phyloP scores from a whole-genome alignment of 2,113 vertebrate genomes.

The Meles meles region DNA sequence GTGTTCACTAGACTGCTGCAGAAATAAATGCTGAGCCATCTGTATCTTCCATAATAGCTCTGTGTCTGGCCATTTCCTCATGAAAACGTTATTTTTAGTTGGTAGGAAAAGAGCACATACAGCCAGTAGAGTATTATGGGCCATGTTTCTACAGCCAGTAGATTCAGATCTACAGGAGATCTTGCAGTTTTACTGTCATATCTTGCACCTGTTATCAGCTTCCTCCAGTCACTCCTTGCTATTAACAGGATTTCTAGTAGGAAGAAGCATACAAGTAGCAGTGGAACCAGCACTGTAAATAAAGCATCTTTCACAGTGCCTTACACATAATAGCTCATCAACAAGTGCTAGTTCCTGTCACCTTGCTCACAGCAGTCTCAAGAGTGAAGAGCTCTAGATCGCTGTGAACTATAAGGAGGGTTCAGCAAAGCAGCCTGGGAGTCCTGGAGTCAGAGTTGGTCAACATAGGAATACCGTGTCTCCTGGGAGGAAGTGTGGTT shows the following conservation, averaged over 20 bases:
- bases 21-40: slow-evolving; percentile 16
- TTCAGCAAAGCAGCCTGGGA: not conserved
- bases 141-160: not conserved
- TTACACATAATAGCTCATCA: not conserved
- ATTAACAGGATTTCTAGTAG: not conserved
- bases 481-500: not conserved
- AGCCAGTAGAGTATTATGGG: not conserved
- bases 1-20: not conserved
- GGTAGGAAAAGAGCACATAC: slow-evolving; percentile 8
- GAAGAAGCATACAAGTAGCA: not conserved
- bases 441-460: not conserved
- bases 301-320: not conserved
- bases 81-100: slow-evolving; percentile 35
- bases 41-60: slow-evolving; percentile 20
- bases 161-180: not conserved
- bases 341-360: not conserved
- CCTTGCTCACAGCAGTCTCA: not conserved
- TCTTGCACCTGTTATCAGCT: not conserved
- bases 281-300: not conserved
- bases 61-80: slow-evolving; percentile 40
- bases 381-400: not conserved
- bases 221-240: not conserved
- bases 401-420: not conserved
- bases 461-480: not conserved
- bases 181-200: not conserved